Conservation (phyloP, 2,888 invertebrate genomes). For the Drosophila suboccidentalis region DNA sequence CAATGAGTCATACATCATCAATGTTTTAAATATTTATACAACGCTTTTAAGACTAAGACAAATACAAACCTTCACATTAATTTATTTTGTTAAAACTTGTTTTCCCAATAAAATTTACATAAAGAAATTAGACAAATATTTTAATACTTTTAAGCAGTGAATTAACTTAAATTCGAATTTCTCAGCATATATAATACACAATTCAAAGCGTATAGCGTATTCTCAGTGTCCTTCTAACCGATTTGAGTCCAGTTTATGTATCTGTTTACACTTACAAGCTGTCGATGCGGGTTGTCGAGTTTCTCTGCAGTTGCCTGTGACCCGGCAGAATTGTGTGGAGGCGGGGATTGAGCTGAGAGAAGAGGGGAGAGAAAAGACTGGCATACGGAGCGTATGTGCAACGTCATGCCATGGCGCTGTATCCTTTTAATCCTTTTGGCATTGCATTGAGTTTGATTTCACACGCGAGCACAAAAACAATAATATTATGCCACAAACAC, state of each 20-base stretch:
- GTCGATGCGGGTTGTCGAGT: conserved; percentile 34
- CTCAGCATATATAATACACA: not conserved
- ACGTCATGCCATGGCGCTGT: conserved; percentile 55
- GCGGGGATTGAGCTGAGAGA: not conserved
- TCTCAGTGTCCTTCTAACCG: conserved; percentile 5
- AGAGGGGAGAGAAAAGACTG: too few relatives aligned
- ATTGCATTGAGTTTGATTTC: conserved; percentile 79
- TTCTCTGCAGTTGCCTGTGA: conserved; percentile 25
- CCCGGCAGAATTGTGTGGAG: not conserved
- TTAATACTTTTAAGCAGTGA: not conserved
- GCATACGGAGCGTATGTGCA: conserved; percentile 49
- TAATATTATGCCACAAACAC: conserved; percentile 82
- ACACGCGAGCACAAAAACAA: conserved; percentile 82
- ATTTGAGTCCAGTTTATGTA: conserved; percentile 46
- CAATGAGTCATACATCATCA: too few relatives aligned
- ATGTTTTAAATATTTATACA: too few relatives aligned
- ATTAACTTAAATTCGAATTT: not conserved
- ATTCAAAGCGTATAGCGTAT: conserved; percentile 24
- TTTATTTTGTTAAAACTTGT: not conserved
- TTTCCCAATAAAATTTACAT: not conserved
- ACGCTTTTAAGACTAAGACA: too few relatives aligned
- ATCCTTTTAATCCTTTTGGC: conserved; percentile 81
- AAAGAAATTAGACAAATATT: not conserved
- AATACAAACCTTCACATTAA: not conserved
- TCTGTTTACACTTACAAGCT: conserved; percentile 78